These are phyloP conservation scores for Melanotaenia trifasciata DNA, from an alignment of 2,797 vertebrate genomes.

Conservation along the genomic window DNA sequence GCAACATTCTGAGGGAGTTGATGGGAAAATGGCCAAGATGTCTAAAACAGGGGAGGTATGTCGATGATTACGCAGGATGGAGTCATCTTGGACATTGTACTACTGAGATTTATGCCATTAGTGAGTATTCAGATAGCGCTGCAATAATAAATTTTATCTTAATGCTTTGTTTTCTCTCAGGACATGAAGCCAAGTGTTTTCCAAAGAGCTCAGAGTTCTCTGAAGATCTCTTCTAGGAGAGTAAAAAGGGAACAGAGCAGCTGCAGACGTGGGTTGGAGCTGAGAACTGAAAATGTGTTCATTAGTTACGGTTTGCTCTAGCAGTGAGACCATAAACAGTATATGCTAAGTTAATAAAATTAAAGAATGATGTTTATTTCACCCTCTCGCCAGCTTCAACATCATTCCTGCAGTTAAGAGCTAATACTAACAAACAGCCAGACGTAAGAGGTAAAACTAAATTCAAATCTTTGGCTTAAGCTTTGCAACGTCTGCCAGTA, in stretches of 20 bases:
- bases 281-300: conserved; percentile 52
- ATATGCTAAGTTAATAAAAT: conserved; percentile 57
- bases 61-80: conserved; percentile 74
- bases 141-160: conserved; percentile 68
- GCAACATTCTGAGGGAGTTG: conserved; percentile 68
- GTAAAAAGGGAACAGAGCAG: conserved; percentile 68
- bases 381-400: conserved; percentile 60
- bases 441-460: conserved; percentile 73
- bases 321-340: conserved; percentile 60
- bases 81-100: conserved; percentile 76
- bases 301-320: conserved; percentile 63
- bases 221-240: conserved; percentile 63
- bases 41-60: conserved; percentile 78
- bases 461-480: conserved; percentile 53
- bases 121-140: conserved; percentile 60
- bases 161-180: conserved; percentile 76
- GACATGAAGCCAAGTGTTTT: conserved; percentile 67
- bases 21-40: conserved; percentile 71
- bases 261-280: conserved; percentile 66
- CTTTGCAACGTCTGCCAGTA: conserved; percentile 51
- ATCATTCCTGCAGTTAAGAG: conserved; percentile 77
- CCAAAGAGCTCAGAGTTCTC: conserved; percentile 63
- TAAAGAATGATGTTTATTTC: conserved; percentile 58
- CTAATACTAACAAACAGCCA: conserved; percentile 71
- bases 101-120: conserved; percentile 74